Conservation (phyloP, 2,797 vertebrate species). For the Xyrichtys novacula region DNA sequence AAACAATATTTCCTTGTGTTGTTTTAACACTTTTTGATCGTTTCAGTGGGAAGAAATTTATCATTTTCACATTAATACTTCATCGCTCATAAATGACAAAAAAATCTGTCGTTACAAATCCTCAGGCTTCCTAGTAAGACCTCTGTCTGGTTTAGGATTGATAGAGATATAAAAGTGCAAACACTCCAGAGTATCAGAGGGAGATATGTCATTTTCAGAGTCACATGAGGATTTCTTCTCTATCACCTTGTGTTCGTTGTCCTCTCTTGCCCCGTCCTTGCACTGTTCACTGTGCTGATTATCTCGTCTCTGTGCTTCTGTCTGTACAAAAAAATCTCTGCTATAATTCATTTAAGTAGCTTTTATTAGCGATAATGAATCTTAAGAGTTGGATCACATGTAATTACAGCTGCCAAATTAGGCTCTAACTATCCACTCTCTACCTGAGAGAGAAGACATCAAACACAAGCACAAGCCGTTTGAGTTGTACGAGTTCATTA, state of each 20-base stretch:
- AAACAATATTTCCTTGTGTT: conserved; percentile 15
- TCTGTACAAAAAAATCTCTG: conserved; percentile 34
- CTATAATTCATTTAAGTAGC: conserved; percentile 64
- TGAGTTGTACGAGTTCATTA: conserved; percentile 22
- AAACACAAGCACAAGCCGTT: conserved; percentile 9
- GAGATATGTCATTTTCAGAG: conserved; percentile 16
- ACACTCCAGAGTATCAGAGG: background rate
- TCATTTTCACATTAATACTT: conserved; percentile 16
- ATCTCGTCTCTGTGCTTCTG: conserved; percentile 45
- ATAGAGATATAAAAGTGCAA: conserved; percentile 23
- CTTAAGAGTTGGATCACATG: conserved; percentile 48
- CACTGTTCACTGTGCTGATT: conserved; percentile 50
- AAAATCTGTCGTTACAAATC: conserved; percentile 1
- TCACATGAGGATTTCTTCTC: conserved; percentile 6
- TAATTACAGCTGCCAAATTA: conserved; percentile 58
- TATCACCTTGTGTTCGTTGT: conserved; percentile 18
- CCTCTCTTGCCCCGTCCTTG: conserved; percentile 49
- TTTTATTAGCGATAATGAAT: conserved; percentile 62
- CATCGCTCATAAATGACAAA: conserved; percentile 18
- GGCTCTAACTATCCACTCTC: conserved; percentile 29
- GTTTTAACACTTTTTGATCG: conserved; percentile 12
- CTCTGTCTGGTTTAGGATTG: conserved; percentile 13
- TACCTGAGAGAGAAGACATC: conserved; percentile 37
- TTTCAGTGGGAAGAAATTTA: conserved; percentile 11
- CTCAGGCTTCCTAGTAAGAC: conserved; percentile 2